phyloP scores from a whole-genome alignment of 2,888 invertebrate species.

The Athripsodes cinereus region DNA sequence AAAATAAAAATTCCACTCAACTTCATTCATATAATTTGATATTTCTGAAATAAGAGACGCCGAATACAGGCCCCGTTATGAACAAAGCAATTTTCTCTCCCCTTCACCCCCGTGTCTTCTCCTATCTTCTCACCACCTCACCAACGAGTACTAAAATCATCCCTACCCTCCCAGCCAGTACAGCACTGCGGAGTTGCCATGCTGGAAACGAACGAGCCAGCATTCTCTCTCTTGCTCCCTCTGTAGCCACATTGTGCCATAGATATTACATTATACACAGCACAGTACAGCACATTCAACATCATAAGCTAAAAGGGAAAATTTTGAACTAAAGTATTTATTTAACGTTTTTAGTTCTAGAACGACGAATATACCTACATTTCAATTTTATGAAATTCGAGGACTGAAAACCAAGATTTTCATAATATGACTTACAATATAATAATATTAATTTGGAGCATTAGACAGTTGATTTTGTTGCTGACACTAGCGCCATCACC shows the following conservation, averaged over 20 bases:
- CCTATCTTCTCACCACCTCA: constrained; percentile 26
- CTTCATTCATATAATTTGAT: constrained; percentile 12
- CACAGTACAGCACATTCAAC: neutral
- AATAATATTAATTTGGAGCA: no score
- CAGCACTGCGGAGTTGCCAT: constrained; percentile 22
- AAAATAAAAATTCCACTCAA: constrained; percentile 7
- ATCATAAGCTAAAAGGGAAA: no score
- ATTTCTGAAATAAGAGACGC: constrained; percentile 17
- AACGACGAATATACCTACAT: no score
- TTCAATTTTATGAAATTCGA: no score
- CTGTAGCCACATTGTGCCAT: neutral
- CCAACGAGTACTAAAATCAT: constrained; percentile 12
- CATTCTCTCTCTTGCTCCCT: neutral
- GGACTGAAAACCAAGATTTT: no score
- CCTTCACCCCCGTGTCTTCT: constrained; percentile 15
- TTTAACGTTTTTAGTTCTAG: no score
- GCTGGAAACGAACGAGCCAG: constrained; percentile 21
- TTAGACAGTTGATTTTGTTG: no score
- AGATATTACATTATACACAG: neutral
- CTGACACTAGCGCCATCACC: no score
- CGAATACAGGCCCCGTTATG: constrained; percentile 26
- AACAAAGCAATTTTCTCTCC: constrained; percentile 27
- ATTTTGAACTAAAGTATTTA: no score
- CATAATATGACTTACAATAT: no score
- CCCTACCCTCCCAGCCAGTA: constrained; percentile 29